phyloP scores from a whole-genome alignment of 1,140 invertebrate genomes.

The Calliphora vicina region DNA sequence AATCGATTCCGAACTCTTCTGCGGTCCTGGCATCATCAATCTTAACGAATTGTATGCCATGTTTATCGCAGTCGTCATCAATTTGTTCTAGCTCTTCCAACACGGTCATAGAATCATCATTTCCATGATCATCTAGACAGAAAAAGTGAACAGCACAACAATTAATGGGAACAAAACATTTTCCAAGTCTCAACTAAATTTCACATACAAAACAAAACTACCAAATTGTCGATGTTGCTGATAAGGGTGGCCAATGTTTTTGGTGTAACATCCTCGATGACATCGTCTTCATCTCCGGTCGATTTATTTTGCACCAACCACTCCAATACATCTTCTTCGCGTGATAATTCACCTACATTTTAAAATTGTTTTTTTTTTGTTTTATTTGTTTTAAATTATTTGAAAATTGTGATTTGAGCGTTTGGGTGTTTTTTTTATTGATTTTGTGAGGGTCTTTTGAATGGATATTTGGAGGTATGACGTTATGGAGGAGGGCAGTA shows the following conservation, averaged over 20 bases:
- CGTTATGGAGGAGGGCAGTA: neutral
- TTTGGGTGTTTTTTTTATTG: slow-evolving; percentile 25
- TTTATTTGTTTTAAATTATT: neutral
- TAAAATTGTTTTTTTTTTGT: neutral
- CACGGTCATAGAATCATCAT: slow-evolving; percentile 84
- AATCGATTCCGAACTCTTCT: slow-evolving; percentile 85
- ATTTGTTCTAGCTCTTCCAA: slow-evolving; percentile 89
- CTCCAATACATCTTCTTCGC: slow-evolving; percentile 91
- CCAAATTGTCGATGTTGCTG: slow-evolving; percentile 88
- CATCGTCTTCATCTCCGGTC: slow-evolving; percentile 90
- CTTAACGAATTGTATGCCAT: slow-evolving; percentile 93
- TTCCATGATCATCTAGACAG: slow-evolving; percentile 79
- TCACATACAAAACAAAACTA: slow-evolving; percentile 91
- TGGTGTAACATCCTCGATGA: slow-evolving; percentile 91
- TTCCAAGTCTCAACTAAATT: neutral
- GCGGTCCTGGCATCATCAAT: slow-evolving; percentile 86
- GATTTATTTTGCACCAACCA: slow-evolving; percentile 93
- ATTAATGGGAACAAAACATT: no score
- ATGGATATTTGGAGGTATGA: neutral
- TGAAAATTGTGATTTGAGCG: neutral
- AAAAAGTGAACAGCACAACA: slow-evolving; percentile 1
- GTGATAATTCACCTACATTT: slow-evolving; percentile 82
- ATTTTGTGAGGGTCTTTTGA: neutral
- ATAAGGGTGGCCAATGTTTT: slow-evolving; percentile 89
- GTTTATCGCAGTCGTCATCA: slow-evolving; percentile 90